Evolutionary conservation across 2,888 invertebrate species (phyloP), one percentile per base, ranked within the genome.

Genomic region (Nudaria mundana): DNA sequence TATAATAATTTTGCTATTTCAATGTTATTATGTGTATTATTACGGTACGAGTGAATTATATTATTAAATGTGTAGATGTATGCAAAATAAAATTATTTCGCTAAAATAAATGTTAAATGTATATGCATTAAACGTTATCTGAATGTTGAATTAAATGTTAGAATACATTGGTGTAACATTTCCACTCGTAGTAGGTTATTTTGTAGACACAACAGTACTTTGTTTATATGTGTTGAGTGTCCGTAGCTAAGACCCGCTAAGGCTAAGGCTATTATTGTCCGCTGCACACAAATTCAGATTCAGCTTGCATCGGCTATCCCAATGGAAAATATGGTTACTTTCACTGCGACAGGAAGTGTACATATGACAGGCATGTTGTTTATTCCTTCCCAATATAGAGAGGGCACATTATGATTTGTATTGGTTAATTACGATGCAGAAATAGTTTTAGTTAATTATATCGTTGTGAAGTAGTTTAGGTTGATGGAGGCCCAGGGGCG

Each of bases 391-490:
- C 77, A 75, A 72, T 71, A 68, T 74, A 71, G 76, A 76, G 71
- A 75, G 72, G 75, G 69, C 76, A 71, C 75, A 77, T 80, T 80
- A 71, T 76, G 70, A 76, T 79, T 76, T 79, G 69, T 76, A 72
- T 72, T n/a, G n/a, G n/a, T n/a, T 71, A 73, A 34, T 76, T 80
- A 77, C 73, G 71, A 80, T 79, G 76, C 82, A 79, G 82, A 81
- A 81, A 82, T 83, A 81, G 81, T 81, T 87, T 86, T 82, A 86
- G 85, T 87, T 81, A 78, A 74, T 81, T 81, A 79, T 86, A 83
- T 84, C 80, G 83, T 85, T 84, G 82, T 85, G 83, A 81, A 81
- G 76, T 85, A 86, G 80, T 76, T 82, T 83, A 81, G 82, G 82
- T 80, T 76, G 74, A 70, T 68, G 54, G 53, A 76, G 69, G 71